Conservation (phyloP, 2,113 vertebrate species). For the Etheostoma spectabile region DNA sequence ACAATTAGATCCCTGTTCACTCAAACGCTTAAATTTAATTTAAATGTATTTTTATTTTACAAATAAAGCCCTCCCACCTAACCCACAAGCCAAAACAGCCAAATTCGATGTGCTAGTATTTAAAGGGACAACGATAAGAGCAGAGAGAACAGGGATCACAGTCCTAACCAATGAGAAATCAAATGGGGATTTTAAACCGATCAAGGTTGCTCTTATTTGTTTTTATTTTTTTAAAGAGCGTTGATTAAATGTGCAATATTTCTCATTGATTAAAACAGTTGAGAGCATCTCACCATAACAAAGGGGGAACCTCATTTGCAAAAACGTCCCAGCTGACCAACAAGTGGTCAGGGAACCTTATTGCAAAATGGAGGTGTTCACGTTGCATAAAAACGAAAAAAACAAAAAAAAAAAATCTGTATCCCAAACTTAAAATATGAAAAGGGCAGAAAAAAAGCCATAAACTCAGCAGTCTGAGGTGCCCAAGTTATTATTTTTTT, state of each 20-base stretch:
- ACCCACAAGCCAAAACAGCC: conserved; percentile 36
- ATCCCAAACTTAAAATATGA: conserved; percentile 34
- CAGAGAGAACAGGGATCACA: conserved; percentile 65
- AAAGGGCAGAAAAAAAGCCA: conserved; percentile 59
- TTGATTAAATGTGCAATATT: conserved; percentile 44
- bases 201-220: neutral
- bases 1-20: conserved; percentile 58
- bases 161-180: conserved; percentile 67
- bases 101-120: conserved; percentile 46
- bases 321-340: conserved; percentile 16
- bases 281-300: conserved; percentile 75
- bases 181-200: neutral
- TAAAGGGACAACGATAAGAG: conserved; percentile 41
- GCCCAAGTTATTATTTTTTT: conserved; percentile 19
- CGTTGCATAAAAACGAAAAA: conserved; percentile 34
- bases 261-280: conserved; percentile 64
- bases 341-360: conserved; percentile 3
- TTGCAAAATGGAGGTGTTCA: conserved; percentile 30
- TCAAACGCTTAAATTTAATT: conserved; percentile 45
- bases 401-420: neutral
- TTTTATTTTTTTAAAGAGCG: conserved; percentile 26
- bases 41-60: conserved; percentile 24
- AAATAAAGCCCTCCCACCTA: conserved; percentile 35
- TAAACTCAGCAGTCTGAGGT: conserved; percentile 47
- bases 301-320: conserved; percentile 49